A percentile compares a stretch with the other conserved stretches of the same genome.
phyloP scores from a whole-genome alignment of 2,113 vertebrate genomes.

The Poeciliopsis turrubarensis region DNA sequence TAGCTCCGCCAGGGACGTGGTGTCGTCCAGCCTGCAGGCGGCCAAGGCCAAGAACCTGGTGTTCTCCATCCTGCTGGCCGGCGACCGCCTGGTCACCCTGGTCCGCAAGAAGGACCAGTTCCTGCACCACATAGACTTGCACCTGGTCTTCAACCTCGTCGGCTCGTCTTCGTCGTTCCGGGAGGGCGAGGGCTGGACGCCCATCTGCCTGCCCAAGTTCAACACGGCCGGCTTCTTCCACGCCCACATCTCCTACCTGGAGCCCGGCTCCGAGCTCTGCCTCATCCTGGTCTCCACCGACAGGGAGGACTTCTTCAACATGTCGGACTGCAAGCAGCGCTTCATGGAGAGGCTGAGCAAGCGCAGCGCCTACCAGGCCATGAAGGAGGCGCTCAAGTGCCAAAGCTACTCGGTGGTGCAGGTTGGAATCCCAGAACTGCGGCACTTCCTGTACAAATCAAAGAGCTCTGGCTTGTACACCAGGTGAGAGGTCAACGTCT shows the following conservation, averaged over 20 bases:
- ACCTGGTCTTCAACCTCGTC: constrained; percentile 95
- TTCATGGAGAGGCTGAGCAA: constrained; percentile 91
- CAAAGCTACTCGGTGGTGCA: constrained; percentile 89
- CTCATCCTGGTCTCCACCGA: constrained; percentile 94
- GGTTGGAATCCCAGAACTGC: constrained; percentile 91
- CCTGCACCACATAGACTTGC: constrained; percentile 95
- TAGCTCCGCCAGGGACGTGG: constrained; percentile 81
- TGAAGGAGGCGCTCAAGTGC: constrained; percentile 87
- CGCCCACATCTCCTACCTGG: constrained; percentile 95
- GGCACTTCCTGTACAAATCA: constrained; percentile 98
- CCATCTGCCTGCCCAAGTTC: constrained; percentile 97
- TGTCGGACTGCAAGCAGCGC: constrained; percentile 91
- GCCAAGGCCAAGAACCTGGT: constrained; percentile 91
- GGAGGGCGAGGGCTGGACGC: constrained; percentile 97
- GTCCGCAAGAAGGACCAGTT: constrained; percentile 96
- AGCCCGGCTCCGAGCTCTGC: constrained; percentile 89
- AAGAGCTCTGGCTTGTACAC: constrained; percentile 98
- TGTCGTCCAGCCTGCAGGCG: constrained; percentile 91
- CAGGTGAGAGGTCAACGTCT: constrained; percentile 81
- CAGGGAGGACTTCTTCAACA: constrained; percentile 95
- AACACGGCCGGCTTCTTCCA: constrained; percentile 95
- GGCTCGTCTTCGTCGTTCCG: constrained; percentile 94
- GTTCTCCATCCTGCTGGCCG: constrained; percentile 93
- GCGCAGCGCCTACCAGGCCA: constrained; percentile 82
- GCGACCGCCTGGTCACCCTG: constrained; percentile 90